A percentile compares a stretch with the other conserved stretches of the same genome.
phyloP scores from a whole-genome alignment of 2,113 vertebrate species.

The Lethenteron reissneri region DNA sequence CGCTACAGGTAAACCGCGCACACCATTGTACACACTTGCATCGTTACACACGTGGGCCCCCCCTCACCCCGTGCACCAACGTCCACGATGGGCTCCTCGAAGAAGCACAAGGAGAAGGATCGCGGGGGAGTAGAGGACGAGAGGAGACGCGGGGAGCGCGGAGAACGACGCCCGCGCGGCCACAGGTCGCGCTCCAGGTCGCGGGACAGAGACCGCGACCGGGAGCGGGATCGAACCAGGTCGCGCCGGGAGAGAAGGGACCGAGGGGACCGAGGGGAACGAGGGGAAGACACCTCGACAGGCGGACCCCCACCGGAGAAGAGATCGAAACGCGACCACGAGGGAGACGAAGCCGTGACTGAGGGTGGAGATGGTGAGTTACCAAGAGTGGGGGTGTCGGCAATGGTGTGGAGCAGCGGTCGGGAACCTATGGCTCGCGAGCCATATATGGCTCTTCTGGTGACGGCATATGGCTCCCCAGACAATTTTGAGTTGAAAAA shows the following conservation, averaged over 20 bases:
- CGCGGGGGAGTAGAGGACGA: slow-evolving; percentile 32
- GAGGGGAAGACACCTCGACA: slow-evolving; percentile 16
- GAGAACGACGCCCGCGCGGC: slow-evolving; percentile 8
- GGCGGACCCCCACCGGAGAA: slow-evolving; percentile 17
- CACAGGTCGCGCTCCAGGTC: slow-evolving; percentile 20
- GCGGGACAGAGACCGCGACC: slow-evolving; percentile 21
- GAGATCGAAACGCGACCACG: slow-evolving; percentile 21
- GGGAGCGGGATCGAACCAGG: slow-evolving; percentile 16
- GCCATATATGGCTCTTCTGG: too few species aligned
- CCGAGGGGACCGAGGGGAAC: slow-evolving; percentile 17
- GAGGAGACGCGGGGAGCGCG: slow-evolving; percentile 10
- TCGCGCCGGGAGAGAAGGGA: slow-evolving; percentile 19
- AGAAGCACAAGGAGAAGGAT: slow-evolving; percentile 61
- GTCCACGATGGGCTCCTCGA: slow-evolving; percentile 52
- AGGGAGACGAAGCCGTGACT: slow-evolving; percentile 22
- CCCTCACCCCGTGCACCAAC: too few species aligned
- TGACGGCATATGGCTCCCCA: too few species aligned
- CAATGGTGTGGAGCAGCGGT: neutral
- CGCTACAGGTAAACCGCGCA: too few species aligned
- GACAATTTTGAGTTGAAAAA: too few species aligned
- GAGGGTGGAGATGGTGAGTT: slow-evolving; percentile 46
- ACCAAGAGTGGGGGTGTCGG: slow-evolving; percentile 12
- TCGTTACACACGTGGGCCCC: too few species aligned
- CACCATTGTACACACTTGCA: too few species aligned
- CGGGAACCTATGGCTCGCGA: too few species aligned